Evolutionary conservation across 1,140 invertebrate species (phyloP).

Genomic region (Chymomyza costata): DNA sequence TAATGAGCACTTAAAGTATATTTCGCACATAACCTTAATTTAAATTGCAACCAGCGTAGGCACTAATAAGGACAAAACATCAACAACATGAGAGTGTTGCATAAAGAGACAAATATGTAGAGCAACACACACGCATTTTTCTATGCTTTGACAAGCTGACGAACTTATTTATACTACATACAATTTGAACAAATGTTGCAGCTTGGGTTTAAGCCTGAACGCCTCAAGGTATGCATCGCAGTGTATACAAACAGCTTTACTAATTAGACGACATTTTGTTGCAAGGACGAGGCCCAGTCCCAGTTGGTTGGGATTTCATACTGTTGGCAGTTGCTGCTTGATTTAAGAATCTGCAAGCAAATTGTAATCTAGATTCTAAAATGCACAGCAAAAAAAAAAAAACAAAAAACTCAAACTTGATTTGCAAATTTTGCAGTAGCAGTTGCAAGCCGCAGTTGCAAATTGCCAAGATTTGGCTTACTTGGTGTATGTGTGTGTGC

Average conservation of each 20-base stretch:
- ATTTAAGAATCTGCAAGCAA: slow-evolving; percentile 17
- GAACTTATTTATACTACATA: too few relatives aligned
- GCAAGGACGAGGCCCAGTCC: slow-evolving; percentile 23
- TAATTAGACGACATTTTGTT: slow-evolving; percentile 22
- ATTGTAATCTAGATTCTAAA: slow-evolving; percentile 11
- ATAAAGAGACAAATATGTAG: too few relatives aligned
- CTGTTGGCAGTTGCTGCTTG: slow-evolving; percentile 5
- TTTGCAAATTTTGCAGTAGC: slow-evolving; percentile 1
- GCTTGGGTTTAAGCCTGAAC: slow-evolving; percentile 5
- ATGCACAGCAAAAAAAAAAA: too few relatives aligned
- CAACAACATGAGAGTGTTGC: too few relatives aligned
- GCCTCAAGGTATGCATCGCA: slow-evolving; percentile 1
- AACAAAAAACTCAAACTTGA: too few relatives aligned
- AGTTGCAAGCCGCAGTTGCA: slow-evolving; percentile 34
- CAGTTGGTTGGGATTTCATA: slow-evolving; percentile 21
- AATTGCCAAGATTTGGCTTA: slow-evolving; percentile 9
- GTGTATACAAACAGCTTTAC: slow-evolving; percentile 9
- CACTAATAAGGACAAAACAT: not conserved
- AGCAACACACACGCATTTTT: too few relatives aligned
- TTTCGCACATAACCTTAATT: too few relatives aligned
- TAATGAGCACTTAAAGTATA: too few relatives aligned
- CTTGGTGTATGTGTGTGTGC: slow-evolving; percentile 4
- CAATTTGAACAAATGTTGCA: slow-evolving; percentile 8
- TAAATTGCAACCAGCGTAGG: too few relatives aligned
- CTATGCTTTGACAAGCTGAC: too few relatives aligned